Conservation (phyloP, 2,888 invertebrate species). For the Drosophila robusta region DNA sequence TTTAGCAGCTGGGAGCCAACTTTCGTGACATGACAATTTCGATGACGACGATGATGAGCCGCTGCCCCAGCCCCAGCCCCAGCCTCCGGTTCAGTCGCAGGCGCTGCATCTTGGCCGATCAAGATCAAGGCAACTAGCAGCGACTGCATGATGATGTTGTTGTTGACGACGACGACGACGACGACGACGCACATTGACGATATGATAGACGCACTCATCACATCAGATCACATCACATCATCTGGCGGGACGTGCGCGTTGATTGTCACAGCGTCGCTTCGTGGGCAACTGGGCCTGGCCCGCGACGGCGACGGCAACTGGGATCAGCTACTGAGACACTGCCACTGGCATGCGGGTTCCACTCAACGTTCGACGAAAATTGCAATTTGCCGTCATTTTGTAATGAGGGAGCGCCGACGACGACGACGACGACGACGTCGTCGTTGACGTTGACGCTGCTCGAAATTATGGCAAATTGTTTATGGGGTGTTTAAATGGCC, state of each 20-base stretch:
- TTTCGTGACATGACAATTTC: constrained; percentile 81
- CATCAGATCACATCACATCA: constrained; percentile 79
- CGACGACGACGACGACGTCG: constrained; percentile 23
- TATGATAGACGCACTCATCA: constrained; percentile 80
- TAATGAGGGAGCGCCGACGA: constrained; percentile 75
- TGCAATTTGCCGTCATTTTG: constrained; percentile 81
- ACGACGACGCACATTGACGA: constrained; percentile 71
- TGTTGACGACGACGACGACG: constrained; percentile 67
- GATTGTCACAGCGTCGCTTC: constrained; percentile 72
- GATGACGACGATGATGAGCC: constrained; percentile 75
- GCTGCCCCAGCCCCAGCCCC: constrained; percentile 28
- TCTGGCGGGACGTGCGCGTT: constrained; percentile 76
- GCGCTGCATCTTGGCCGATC: constrained; percentile 45
- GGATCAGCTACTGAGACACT: constrained; percentile 10
- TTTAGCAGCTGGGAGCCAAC: constrained; percentile 72
- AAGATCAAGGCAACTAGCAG: constrained; percentile 61
- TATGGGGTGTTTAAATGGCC: constrained; percentile 79
- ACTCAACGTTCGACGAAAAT: constrained; percentile 72
- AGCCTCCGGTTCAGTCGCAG: constrained; percentile 4
- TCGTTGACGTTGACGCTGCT: constrained; percentile 63
- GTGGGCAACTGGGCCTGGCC: constrained; percentile 27
- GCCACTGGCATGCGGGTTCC: constrained; percentile 68
- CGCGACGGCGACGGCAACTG: constrained; percentile 41
- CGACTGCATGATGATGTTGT: constrained; percentile 77
- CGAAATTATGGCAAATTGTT: constrained; percentile 80